A percentile compares a stretch with the other conserved stretches of the same genome.
These are phyloP conservation scores for Dusona sp. DNA, from an alignment of 2,888 invertebrate genomes.

Conservation along the genomic window DNA sequence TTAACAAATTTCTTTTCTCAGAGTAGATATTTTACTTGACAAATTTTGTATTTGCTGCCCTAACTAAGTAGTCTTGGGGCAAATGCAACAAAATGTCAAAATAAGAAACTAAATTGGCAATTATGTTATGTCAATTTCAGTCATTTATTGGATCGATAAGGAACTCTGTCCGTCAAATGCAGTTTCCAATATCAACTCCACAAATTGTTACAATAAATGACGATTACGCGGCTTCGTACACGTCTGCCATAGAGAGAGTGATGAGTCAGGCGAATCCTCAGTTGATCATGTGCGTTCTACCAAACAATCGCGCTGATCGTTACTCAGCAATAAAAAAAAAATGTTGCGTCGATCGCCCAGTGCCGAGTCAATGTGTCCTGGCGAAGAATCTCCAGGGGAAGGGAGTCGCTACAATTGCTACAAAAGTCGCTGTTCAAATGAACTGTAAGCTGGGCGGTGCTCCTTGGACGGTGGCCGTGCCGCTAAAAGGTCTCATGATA, in stretches of 20 bases:
- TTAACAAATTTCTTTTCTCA: no score
- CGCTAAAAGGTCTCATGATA: conserved; percentile 90
- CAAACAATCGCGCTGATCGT: conserved; percentile 89
- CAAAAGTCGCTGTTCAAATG: conserved; percentile 97
- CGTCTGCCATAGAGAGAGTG: conserved; percentile 87
- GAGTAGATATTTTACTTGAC: no score
- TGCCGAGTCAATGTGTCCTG: conserved; percentile 88
- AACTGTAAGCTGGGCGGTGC: conserved; percentile 97
- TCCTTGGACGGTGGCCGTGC: conserved; percentile 93
- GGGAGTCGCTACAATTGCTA: conserved; percentile 92
- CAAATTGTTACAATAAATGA: conserved; percentile 85
- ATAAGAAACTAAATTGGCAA: not conserved
- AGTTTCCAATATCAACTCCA: conserved; percentile 85
- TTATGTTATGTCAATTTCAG: conserved; percentile 63
- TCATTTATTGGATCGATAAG: conserved; percentile 66
- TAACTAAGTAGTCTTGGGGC: no score
- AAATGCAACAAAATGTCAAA: not conserved
- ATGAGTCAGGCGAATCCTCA: conserved; percentile 87
- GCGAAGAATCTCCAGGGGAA: conserved; percentile 87
- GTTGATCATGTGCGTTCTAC: conserved; percentile 89
- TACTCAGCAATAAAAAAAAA: conserved; percentile 95
- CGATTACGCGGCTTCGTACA: conserved; percentile 88
- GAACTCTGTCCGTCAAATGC: conserved; percentile 78
- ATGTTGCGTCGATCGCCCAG: conserved; percentile 91
- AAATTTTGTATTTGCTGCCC: no score